These are phyloP conservation scores for Neopelma chrysocephalum DNA, from an alignment of 2,797 vertebrate species.

Conservation along the genomic window DNA sequence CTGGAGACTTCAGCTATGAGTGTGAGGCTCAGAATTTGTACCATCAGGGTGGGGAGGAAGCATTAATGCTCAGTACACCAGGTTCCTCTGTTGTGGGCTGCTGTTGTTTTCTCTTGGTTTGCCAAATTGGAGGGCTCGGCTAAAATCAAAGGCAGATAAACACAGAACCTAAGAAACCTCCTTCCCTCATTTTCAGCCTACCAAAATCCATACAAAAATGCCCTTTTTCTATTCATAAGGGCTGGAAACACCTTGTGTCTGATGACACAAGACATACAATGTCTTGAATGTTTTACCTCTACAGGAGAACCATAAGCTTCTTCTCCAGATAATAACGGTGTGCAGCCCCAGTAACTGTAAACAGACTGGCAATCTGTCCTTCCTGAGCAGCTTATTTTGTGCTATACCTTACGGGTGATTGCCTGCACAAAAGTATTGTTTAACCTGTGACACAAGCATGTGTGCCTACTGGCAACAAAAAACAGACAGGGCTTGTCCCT, in stretches of 20 bases:
- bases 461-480: background rate
- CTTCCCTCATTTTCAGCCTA: background rate
- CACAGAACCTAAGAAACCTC: background rate
- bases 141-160: background rate
- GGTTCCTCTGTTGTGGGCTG: background rate
- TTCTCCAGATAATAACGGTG: background rate
- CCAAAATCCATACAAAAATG: background rate
- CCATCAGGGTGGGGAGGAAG: background rate
- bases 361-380: background rate
- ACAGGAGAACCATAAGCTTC: background rate
- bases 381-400: background rate
- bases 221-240: background rate
- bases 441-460: background rate
- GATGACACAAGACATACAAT: accelerated
- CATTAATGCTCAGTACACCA: background rate
- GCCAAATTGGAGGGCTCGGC: background rate
- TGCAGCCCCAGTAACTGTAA: background rate
- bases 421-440: background rate
- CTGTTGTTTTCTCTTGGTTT: background rate
- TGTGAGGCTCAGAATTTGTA: background rate
- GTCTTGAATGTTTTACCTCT: background rate
- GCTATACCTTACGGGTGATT: background rate
- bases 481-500: background rate
- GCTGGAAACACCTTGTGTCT: background rate
- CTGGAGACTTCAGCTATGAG: background rate